Conservation (phyloP, 2,113 vertebrate species). For the Epinephelus moara region DNA sequence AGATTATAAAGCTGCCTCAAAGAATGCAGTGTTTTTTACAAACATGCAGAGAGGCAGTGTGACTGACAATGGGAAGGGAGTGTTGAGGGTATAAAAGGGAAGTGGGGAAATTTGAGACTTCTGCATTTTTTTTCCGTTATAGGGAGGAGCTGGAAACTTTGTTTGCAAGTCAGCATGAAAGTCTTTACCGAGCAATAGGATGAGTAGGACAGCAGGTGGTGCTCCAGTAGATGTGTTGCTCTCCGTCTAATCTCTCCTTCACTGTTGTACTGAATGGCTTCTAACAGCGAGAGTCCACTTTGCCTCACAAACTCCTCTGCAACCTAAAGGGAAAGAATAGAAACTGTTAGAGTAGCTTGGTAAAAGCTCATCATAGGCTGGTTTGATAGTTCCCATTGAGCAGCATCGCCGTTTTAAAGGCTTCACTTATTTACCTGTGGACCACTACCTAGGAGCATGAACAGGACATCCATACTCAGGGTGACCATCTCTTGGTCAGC, state of each 20-base stretch:
- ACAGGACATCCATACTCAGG: slow-evolving; percentile 91
- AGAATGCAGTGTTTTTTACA: neutral
- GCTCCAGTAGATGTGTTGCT: slow-evolving; percentile 82
- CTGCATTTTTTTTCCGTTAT: neutral
- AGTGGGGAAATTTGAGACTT: slow-evolving; percentile 61
- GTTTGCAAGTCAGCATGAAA: neutral
- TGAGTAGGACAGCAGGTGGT: slow-evolving; percentile 53
- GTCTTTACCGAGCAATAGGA: slow-evolving; percentile 25
- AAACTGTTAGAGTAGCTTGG: neutral
- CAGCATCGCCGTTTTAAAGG: neutral
- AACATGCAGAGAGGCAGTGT: neutral
- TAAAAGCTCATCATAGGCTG: neutral
- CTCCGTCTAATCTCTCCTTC: slow-evolving; percentile 85
- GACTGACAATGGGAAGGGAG: slow-evolving; percentile 29
- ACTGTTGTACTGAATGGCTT: slow-evolving; percentile 84
- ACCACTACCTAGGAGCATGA: slow-evolving; percentile 85
- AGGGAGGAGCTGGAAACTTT: slow-evolving; percentile 40
- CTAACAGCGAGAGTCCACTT: slow-evolving; percentile 84
- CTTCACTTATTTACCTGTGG: slow-evolving; percentile 81
- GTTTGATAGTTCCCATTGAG: neutral
- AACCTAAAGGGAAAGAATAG: slow-evolving; percentile 73
- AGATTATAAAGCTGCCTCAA: neutral
- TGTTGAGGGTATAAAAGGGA: slow-evolving; percentile 46
- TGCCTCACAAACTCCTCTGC: slow-evolving; percentile 84
- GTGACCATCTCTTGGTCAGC: slow-evolving; percentile 84